These are phyloP conservation scores for Myotis pilosus DNA, from an alignment of 2,797 vertebrate genomes.

Conservation along the genomic window DNA sequence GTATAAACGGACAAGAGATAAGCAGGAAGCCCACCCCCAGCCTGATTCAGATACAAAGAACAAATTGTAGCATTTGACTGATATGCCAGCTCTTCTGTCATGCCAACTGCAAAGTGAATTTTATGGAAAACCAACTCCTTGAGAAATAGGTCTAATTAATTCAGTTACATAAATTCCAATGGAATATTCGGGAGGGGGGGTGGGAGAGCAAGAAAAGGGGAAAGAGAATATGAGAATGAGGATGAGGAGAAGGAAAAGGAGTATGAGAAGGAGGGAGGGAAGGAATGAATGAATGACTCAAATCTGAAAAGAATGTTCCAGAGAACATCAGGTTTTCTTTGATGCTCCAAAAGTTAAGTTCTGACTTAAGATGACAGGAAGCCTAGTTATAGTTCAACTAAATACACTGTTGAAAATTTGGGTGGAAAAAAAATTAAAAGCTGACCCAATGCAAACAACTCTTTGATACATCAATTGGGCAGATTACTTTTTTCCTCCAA, in stretches of 20 bases:
- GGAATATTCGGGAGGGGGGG: constrained; percentile 16
- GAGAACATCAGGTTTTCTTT: not conserved
- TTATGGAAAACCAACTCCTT: constrained; percentile 65
- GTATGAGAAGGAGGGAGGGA: not conserved
- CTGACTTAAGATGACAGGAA: not conserved
- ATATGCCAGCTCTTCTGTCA: constrained; percentile 59
- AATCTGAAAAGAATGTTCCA: not conserved
- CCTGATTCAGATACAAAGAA: constrained; percentile 66
- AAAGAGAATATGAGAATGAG: not conserved
- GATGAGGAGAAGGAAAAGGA: not conserved
- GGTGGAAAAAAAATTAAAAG: not conserved
- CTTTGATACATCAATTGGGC: not conserved
- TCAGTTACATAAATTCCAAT: constrained; percentile 59
- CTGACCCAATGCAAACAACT: not conserved
- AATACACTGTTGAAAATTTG: not conserved
- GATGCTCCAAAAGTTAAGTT: not conserved
- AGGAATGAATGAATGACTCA: not conserved
- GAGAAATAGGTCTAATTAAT: constrained; percentile 66
- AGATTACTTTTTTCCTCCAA: not conserved
- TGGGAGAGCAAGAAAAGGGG: not conserved
- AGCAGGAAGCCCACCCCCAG: constrained; percentile 41
- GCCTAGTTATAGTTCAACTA: not conserved
- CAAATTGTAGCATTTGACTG: constrained; percentile 64
- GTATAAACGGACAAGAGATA: constrained; percentile 52
- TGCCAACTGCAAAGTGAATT: constrained; percentile 65